Base-by-base conservation (phyloP, 1,140 invertebrate species). In the Lanistes nyassanus region DNA sequence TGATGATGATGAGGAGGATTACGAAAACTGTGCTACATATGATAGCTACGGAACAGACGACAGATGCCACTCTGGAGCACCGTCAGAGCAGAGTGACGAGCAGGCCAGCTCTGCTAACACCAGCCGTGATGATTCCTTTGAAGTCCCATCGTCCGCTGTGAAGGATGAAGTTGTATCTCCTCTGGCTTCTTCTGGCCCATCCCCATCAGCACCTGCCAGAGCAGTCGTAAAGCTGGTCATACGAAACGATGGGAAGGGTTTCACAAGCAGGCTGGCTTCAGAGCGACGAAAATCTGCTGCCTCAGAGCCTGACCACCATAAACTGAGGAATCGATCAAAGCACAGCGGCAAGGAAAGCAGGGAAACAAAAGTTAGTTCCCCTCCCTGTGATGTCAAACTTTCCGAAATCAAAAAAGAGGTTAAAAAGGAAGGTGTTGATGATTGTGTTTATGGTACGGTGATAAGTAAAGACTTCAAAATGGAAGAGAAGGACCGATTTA, bases 151-250 rank as follows among this genome's bases (percentile, higher is more conserved):
- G 31, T 55, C 13, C 11, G 42, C 2, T 51, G 56, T 13, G 51
- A 70, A 36, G 31, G 37, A 26, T 56, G 47, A 5, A 56, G 42
- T 21, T 56, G 37, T 19, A 34, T 55, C 68, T 26, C 37, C 68
- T 36, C 13, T 51, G 29, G 53, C 70, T 6, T 19, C 70, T 5
- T 56, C 70, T 23, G n/a, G n/a, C n/a, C 70, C 70, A 26, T n/a
- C 31, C 6, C 56, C 70, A 39, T 53, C 56, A 3, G 62, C 76
- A n/a, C 79, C 78, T n/a, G 60, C 77, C 36, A 77, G 79, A 16
- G 77, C 70, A 37, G 76, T 77, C 69, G 68, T 82, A 21, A 85
- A 83, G 77, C 76, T 85, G 42, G 80, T 85, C 11, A 85, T 85
- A 19, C 78, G 82, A 53, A 81, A 79, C 65, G 80, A 84, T 74